Percentiles rank a stretch among this genome's conserved stretches.
Evolutionary conservation across 2,888 invertebrate species (phyloP).

Genomic region (Taphrorychus bicolor): DNA sequence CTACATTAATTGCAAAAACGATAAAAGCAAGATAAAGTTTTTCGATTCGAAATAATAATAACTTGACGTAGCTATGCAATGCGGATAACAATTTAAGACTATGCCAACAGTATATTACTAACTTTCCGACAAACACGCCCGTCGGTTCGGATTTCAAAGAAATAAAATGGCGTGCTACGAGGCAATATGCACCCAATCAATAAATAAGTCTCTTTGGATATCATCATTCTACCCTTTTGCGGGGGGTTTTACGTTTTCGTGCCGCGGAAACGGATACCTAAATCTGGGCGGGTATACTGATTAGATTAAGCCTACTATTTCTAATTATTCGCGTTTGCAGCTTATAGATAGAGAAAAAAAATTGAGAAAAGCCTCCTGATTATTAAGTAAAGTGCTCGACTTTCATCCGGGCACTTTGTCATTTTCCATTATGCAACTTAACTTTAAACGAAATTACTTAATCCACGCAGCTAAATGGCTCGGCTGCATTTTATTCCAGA

Average conservation of each 20-base stretch:
- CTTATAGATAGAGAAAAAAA: too few species aligned
- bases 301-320: constrained; percentile 28
- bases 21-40: neutral
- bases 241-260: constrained; percentile 32
- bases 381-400: neutral
- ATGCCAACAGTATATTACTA: constrained; percentile 20
- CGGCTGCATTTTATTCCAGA: constrained; percentile 14
- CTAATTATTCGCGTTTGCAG: constrained; percentile 8
- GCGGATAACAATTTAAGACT: neutral
- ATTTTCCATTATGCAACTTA: constrained; percentile 10
- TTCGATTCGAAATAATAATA: neutral
- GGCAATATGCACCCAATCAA: constrained; percentile 39
- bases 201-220: constrained; percentile 41
- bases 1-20: too few species aligned
- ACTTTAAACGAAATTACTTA: constrained; percentile 10
- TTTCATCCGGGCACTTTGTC: neutral
- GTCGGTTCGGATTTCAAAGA: constrained; percentile 34
- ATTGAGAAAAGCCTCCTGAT: neutral
- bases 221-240: constrained; percentile 37
- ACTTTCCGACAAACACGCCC: constrained; percentile 24
- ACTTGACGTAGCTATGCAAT: neutral
- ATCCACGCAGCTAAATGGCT: constrained; percentile 15
- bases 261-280: constrained; percentile 37
- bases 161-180: constrained; percentile 33
- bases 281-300: constrained; percentile 32